Conservation (phyloP, 2,888 invertebrate genomes). For the Dynastes hyllus region DNA sequence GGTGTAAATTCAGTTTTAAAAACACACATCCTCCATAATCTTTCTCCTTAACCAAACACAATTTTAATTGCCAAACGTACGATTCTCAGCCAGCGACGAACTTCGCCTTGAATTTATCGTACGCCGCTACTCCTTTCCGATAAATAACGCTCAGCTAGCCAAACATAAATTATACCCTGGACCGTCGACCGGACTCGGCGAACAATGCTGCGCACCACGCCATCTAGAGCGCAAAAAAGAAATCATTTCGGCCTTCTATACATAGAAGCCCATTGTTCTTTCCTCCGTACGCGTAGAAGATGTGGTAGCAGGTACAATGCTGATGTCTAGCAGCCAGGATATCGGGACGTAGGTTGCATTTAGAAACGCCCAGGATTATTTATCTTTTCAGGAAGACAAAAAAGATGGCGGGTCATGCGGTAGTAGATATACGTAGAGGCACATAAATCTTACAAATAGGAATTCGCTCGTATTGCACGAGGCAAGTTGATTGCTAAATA, state of each 20-base stretch:
- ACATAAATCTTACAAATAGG: background rate
- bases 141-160: slow-evolving; percentile 53
- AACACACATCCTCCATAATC: no score
- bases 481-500: no score
- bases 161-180: slow-evolving; percentile 52
- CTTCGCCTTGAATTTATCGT: slow-evolving; percentile 18
- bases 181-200: slow-evolving; percentile 5
- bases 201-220: slow-evolving; percentile 10
- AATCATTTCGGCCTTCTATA: slow-evolving; percentile 46
- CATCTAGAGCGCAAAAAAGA: slow-evolving; percentile 47
- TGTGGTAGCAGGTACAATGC: slow-evolving; percentile 17
- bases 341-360: background rate
- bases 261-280: slow-evolving; percentile 19
- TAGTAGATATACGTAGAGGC: no score
- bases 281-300: background rate
- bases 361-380: slow-evolving; percentile 19
- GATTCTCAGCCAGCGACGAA: background rate
- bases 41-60: background rate
- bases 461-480: no score
- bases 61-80: background rate
- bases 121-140: slow-evolving; percentile 49
- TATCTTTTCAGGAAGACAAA: background rate
- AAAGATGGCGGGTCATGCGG: background rate
- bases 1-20: no score
- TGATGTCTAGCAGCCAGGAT: background rate